A percentile compares a stretch with the other conserved stretches of the same genome.
Conservation (phyloP, 2,113 vertebrate species). For the Poeciliopsis turrubarensis region DNA sequence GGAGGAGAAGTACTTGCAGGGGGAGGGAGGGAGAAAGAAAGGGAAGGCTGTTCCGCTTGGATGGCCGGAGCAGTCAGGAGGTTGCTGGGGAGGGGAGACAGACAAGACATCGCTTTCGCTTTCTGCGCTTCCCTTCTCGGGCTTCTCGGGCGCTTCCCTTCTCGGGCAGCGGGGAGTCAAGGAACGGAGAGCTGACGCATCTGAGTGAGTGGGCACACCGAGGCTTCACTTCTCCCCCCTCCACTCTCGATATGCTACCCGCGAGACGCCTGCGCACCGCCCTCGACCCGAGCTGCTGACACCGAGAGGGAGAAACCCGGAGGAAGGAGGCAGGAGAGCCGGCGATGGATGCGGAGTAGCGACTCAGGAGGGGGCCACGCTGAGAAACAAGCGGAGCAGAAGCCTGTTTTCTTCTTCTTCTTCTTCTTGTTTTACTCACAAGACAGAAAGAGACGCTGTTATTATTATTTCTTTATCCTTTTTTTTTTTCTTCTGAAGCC, state of each 20-base stretch:
- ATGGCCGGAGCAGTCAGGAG: conserved; percentile 70
- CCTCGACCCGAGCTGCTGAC: conserved; percentile 44
- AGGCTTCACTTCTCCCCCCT: conserved; percentile 52
- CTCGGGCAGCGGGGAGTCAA: conserved; percentile 13
- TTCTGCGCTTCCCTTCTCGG: neutral
- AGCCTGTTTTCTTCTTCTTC: conserved; percentile 15
- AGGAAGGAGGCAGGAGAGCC: conserved; percentile 2
- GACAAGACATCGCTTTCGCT: conserved; percentile 46
- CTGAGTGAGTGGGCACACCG: conserved; percentile 64
- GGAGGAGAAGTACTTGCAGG: conserved; percentile 49
- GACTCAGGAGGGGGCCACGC: neutral
- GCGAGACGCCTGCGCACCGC: conserved; percentile 47
- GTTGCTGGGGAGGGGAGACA: conserved; percentile 56
- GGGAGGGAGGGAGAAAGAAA: conserved; percentile 32
- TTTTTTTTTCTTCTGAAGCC: conserved; percentile 23
- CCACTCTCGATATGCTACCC: conserved; percentile 50
- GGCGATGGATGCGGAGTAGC: conserved; percentile 33
- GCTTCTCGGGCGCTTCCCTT: conserved; percentile 1
- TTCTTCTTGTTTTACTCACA: conserved; percentile 23
- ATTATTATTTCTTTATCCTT: conserved; percentile 8
- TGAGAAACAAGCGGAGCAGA: conserved; percentile 3
- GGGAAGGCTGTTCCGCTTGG: conserved; percentile 80
- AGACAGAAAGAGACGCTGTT: conserved; percentile 46
- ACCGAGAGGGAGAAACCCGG: conserved; percentile 11
- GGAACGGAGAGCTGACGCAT: conserved; percentile 58